Evolutionary conservation across 2,113 vertebrate species (phyloP).

Genomic region (Uria lomvia): DNA sequence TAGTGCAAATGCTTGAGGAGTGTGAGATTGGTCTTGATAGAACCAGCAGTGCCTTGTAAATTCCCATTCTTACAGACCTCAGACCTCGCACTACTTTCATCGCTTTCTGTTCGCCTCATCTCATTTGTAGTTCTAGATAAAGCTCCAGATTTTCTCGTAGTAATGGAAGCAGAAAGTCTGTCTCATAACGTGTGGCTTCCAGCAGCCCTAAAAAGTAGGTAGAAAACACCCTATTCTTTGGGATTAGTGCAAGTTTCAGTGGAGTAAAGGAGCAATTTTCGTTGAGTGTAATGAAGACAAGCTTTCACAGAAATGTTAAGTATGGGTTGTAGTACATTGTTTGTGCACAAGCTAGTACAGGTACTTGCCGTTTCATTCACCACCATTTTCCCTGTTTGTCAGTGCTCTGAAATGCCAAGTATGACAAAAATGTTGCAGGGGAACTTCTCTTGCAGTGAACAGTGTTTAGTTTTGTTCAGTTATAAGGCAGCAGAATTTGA

Average conservation of each 20-base stretch:
- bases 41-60: not conserved
- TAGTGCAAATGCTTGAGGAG: not conserved
- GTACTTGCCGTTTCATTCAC: not conserved
- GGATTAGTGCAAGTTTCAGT: not conserved
- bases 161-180: not conserved
- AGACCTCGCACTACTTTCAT: not conserved
- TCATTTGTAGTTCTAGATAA: not conserved
- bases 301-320: not conserved
- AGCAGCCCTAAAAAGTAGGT: not conserved
- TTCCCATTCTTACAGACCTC: not conserved
- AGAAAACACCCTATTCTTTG: not conserved
- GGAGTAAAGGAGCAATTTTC: not conserved
- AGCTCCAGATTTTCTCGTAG: not conserved
- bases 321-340: not conserved
- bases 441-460: not conserved
- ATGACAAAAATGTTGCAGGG: conserved; percentile 20
- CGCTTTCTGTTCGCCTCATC: not conserved
- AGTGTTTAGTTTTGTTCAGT: not conserved
- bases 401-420: not conserved
- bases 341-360: not conserved
- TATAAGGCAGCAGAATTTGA: not conserved
- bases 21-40: not conserved
- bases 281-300: not conserved
- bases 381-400: not conserved
- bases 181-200: not conserved